Base-by-base conservation (phyloP, 2,888 invertebrate genomes). In the Nomada goodeniana region DNA sequence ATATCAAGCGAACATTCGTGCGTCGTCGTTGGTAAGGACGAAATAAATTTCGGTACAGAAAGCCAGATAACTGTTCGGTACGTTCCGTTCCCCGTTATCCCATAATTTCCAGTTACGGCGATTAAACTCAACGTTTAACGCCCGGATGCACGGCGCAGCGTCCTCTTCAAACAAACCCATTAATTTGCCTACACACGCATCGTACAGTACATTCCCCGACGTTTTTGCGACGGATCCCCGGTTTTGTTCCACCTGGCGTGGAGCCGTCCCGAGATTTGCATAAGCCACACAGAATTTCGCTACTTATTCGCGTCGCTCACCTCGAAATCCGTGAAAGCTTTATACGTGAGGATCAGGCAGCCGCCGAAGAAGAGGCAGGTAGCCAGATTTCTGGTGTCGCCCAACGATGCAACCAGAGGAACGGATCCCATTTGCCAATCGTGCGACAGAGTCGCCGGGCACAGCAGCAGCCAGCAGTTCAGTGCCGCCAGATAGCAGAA, bases 361-460 rank as follows among this genome's bases (percentile, higher is more conserved):
- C 96, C 94, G 20, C 95, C 95, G 82, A 96, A 95, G 80, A 97
- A 96, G 23, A 96, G 95, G 86, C 96, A 95, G 0, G 97, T 97
- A 77, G 96, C 95, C 76, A 97, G 91, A 93, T 97, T 98, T 88
- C 98, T 94, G 1, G 95, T 94, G 92, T 98, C 98, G 90, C 95
- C 95, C 20, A 96, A 93, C 59, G 96, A 95, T 68, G 96, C 96
- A 86, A 98, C 95, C 80, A 98, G 94, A 29, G 97, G 97, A 82
- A 98, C 96, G 18, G 97, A 97, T 9, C 97, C 97, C 96, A 97
- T 97, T 94, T 98, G 98, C 98, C 98, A 98, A 94, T 98, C 98
- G 92, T 98, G 98, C 88, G 97, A 97, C 64, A 98, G 95, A 0
- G 96, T 96, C 90, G 96, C 95, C 0, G 98, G 98, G 86, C 96